Base-by-base conservation (phyloP, 2,113 vertebrate genomes). In the Numida meleagris region DNA sequence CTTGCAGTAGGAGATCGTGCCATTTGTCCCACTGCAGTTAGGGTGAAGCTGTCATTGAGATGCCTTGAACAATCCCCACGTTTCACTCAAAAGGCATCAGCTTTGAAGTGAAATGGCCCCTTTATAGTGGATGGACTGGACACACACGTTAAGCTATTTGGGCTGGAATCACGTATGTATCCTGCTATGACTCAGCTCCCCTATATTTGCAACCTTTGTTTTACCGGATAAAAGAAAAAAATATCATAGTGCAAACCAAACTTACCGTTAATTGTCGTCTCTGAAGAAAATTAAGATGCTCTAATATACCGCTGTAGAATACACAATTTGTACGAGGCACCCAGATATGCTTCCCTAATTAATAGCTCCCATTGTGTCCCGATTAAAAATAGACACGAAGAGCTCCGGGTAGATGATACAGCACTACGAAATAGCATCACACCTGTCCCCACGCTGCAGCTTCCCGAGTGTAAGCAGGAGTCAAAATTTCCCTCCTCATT, bases 301-400 rank as follows among this genome's bases (percentile, higher is more conserved):
- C 4, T 61, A 75, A 85, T 91, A 72, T 23, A 75, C 93, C 93
- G 74, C 89, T 81, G 88, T 46, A 84, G 57, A 59, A 81, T 88
- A 53, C 86, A 92, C 91, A 93, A 38, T 70, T 92, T 90, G 75
- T 90, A 40, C 77, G 65, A 96, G 91, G 58, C 91, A 94, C 80
- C 72, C 71, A 33, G 93, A 91, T 95, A 90, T 21, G 40, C 73
- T 96, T 98, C 96, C 78, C 89, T 97, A 93, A 93, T 96, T 94
- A 95, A 95, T 89, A 86, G 76, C 88, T 89, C 86, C 89, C 94
- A 94, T 82, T 87, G 68, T 90, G 85, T 80, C 86, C 86, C 74
- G 76, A 94, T 81, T 94, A 95, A 96, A 97, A 96, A 97, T 92
- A 96, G 91, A 96, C 93, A 73, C 95, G 94, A 92, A 91, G 95